phyloP scores from a whole-genome alignment of 2,888 invertebrate species.

The Xestobium rufovillosum region DNA sequence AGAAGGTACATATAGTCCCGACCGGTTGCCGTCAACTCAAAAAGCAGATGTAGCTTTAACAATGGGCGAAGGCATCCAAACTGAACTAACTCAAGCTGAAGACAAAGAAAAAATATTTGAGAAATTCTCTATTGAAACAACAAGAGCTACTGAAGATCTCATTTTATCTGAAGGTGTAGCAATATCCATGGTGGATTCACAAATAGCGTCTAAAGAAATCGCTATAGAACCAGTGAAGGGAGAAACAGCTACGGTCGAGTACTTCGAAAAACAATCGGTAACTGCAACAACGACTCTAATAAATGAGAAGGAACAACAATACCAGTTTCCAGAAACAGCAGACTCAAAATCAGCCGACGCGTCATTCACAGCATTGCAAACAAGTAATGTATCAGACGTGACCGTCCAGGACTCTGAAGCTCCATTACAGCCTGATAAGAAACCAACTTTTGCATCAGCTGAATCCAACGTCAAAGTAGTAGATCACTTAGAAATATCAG shows the following conservation, averaged over 20 bases:
- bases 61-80: conserved; percentile 53
- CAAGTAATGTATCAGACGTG: conserved; percentile 51
- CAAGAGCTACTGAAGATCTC: conserved; percentile 48
- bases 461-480: conserved; percentile 51
- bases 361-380: conserved; percentile 50
- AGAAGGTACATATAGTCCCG: conserved; percentile 54
- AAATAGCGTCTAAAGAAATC: conserved; percentile 55
- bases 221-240: conserved; percentile 43
- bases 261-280: conserved; percentile 56
- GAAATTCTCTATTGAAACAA: conserved; percentile 39
- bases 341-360: conserved; percentile 44
- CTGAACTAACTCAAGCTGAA: conserved; percentile 50
- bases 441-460: conserved; percentile 50
- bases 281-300: conserved; percentile 51
- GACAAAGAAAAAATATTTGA: conserved; percentile 59
- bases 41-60: conserved; percentile 53
- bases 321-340: conserved; percentile 43
- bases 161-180: conserved; percentile 50
- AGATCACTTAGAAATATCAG: conserved; percentile 54
- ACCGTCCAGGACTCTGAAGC: conserved; percentile 62
- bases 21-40: conserved; percentile 54
- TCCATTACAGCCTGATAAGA: conserved; percentile 46
- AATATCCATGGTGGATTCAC: conserved; percentile 55
- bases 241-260: conserved; percentile 52
- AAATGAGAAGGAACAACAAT: conserved; percentile 53